Conservation (phyloP, 2,113 vertebrate genomes). For the Alethe diademata region DNA sequence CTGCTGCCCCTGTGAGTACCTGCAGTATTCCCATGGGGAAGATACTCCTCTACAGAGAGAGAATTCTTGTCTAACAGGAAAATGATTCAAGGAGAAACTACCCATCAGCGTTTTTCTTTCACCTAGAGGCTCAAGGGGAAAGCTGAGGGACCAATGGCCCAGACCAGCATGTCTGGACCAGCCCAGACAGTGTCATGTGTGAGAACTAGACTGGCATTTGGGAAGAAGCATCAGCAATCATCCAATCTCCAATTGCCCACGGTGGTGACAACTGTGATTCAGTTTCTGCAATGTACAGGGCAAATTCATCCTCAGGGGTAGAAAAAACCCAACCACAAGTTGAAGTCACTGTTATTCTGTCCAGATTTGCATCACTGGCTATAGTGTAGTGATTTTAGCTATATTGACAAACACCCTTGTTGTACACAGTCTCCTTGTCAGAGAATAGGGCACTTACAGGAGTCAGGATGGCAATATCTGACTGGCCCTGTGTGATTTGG, state of each 20-base stretch:
- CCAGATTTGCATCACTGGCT: background rate
- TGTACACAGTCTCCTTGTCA: background rate
- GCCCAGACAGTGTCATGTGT: background rate
- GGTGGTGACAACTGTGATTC: background rate
- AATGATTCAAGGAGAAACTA: background rate
- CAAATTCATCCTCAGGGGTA: background rate
- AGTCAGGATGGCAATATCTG: background rate
- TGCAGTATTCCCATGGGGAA: background rate
- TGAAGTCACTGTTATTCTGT: background rate
- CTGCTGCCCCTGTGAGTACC: background rate
- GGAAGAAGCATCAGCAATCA: background rate
- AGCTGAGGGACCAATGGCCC: background rate
- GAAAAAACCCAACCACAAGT: background rate
- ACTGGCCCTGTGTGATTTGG: background rate
- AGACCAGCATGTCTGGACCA: background rate
- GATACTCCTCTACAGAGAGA: background rate
- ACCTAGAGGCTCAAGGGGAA: background rate
- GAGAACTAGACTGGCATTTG: background rate
- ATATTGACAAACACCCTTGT: rapidly evolving
- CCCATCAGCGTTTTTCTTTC: background rate
- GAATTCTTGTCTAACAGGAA: background rate
- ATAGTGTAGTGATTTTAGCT: rapidly evolving
- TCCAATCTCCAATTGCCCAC: rapidly evolving
- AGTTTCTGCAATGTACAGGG: background rate
- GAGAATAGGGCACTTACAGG: rapidly evolving